Conservation (phyloP, 2,113 vertebrate species). For the Rissa tridactyla region DNA sequence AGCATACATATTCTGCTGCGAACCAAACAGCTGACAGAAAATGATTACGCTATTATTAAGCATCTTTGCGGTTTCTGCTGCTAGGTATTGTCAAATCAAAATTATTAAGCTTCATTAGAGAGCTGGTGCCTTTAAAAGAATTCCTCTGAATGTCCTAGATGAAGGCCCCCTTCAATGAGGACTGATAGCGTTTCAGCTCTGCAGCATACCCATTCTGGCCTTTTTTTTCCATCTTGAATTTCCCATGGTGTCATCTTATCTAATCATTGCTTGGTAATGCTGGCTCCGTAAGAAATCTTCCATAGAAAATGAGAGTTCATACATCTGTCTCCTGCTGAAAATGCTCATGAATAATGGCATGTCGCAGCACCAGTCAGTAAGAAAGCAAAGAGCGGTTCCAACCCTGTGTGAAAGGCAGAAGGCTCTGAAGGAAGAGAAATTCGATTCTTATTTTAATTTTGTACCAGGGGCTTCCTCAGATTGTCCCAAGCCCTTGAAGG, state of each 20-base stretch:
- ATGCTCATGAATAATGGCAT: not conserved
- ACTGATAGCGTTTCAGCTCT: not conserved
- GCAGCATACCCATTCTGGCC: not conserved
- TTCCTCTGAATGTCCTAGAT: not conserved
- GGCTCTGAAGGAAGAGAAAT: not conserved
- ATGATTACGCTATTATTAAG: not conserved
- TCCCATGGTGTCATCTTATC: conserved; percentile 31
- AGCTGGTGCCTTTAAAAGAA: not conserved
- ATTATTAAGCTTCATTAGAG: not conserved
- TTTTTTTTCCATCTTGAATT: conserved; percentile 12
- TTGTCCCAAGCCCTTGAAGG: not conserved
- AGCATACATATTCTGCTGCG: not conserved
- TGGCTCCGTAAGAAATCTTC: conserved; percentile 6
- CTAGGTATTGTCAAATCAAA: not conserved
- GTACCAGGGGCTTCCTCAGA: not conserved
- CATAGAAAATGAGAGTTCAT: conserved; percentile 11
- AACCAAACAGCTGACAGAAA: not conserved
- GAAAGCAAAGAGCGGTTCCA: not conserved
- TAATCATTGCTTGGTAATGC: not conserved
- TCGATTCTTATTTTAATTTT: not conserved
- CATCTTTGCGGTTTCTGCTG: not conserved
- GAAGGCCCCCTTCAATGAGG: not conserved
- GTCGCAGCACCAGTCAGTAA: not conserved
- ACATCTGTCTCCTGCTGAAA: conserved; percentile 9
- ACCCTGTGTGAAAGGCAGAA: not conserved